Base-by-base conservation (phyloP, 2,888 invertebrate species). In the Dione vanillae region DNA sequence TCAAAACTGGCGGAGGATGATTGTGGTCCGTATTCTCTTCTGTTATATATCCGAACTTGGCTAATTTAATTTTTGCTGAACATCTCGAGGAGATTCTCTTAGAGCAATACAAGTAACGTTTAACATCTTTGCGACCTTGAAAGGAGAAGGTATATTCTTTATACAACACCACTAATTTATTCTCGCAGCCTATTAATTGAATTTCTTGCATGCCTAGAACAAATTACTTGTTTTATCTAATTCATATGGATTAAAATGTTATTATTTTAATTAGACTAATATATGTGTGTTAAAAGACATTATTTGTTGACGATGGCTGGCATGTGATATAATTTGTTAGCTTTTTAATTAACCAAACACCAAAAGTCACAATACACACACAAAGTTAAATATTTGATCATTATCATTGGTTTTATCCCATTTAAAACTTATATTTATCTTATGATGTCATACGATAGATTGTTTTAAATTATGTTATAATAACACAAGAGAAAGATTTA, bases 1-100 rank as follows among this genome's bases (percentile, higher is more conserved):
- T 61, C 0, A 70, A 54, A 27, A 19, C 20, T 0, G 70, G 70
- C 45, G 75, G 75, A 8, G 16, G 78, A 77, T 5, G 79, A 67
- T 80, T 85, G 67, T 87, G 86, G 0, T 77, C 65, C 0, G 72
- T 75, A 0, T 75, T n/a, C 0, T 67, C 76, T 0, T 37, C 20
- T 2, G 71, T 19, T 6, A 80, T 75, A 16, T 27, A 19, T 0
- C 76, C 77, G 6, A 66, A 59, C 11, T 64, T 58, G 37, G 74
- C 75, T 37, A 80, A 54, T 1, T 71, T 73, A 10, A 81, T 45
- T 1, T 76, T 76, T 0, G 79, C 78, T 20, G 67, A 71, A 65
- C 81, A 81, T 9, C 61, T 69, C 8, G 10, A 52, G 6, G 73
- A 69, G 8, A 37, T 43, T 49, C 49, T 69, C 59, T 68, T 77